A percentile compares a stretch with the other conserved stretches of the same genome.
Evolutionary conservation across 1,140 invertebrate species (phyloP).

Genomic region (Temnothorax curvispinosus): DNA sequence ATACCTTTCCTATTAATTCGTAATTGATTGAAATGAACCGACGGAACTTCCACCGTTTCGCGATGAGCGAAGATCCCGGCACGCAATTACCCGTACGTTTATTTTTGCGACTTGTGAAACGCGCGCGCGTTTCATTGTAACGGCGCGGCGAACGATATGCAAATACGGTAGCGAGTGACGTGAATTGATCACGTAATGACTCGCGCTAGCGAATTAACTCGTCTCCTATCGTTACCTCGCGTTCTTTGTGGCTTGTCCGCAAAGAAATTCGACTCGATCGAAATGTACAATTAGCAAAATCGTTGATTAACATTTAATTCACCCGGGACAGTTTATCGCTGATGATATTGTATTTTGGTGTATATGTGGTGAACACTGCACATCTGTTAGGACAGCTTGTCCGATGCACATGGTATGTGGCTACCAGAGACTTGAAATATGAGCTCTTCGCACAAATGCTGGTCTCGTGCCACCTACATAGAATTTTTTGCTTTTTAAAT

Average conservation of each 20-base stretch:
- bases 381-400: constrained; percentile 44
- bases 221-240: not conserved
- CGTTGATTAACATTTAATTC: not conserved
- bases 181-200: constrained; percentile 50
- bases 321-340: not conserved
- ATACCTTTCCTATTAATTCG: not conserved
- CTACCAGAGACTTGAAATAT: constrained; percentile 49
- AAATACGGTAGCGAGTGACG: constrained; percentile 48
- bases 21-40: constrained; percentile 25
- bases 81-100: constrained; percentile 27
- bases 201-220: constrained; percentile 12
- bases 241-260: not conserved
- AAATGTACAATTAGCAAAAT: not conserved
- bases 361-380: not conserved
- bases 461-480: constrained; percentile 24
- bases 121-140: constrained; percentile 33
- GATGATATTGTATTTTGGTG: constrained; percentile 19
- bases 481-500: constrained; percentile 41
- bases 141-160: not conserved
- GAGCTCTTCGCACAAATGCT: constrained; percentile 34
- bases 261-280: not conserved
- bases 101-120: constrained; percentile 26
- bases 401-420: constrained; percentile 17
- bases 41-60: not conserved
- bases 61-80: not conserved